Conservation (phyloP, 2,797 vertebrate species). For the Dryobates pubescens region DNA sequence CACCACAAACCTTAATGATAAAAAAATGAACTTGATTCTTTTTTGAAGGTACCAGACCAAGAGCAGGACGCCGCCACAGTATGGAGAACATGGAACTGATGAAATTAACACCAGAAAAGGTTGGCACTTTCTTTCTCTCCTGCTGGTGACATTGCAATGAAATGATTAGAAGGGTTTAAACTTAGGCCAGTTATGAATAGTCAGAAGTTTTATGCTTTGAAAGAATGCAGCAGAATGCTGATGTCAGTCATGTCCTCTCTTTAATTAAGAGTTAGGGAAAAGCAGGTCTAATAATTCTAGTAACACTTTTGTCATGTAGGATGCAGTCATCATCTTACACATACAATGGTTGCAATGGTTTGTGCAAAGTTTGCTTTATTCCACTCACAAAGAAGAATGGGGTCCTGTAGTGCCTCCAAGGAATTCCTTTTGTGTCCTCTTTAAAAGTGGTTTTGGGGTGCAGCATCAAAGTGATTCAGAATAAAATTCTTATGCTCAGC, state of each 20-base stretch:
- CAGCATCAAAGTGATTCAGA: background rate
- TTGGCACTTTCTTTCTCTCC: constrained; percentile 65
- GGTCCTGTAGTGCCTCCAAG: background rate
- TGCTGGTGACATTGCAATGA: background rate
- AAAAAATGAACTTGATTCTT: constrained; percentile 14
- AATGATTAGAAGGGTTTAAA: background rate
- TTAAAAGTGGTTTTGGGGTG: background rate
- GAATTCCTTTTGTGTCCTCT: background rate
- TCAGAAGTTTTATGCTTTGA: background rate
- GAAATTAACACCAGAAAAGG: constrained; percentile 96
- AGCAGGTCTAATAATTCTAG: background rate
- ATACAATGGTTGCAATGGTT: fast-evolving
- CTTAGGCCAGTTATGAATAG: background rate
- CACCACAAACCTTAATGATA: background rate
- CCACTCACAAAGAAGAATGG: background rate
- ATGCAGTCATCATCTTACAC: background rate
- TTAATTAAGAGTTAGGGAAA: background rate
- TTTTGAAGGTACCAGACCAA: constrained; percentile 84
- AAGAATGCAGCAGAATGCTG: background rate
- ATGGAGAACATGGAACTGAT: constrained; percentile 99
- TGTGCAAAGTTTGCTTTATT: background rate
- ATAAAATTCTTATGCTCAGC: background rate
- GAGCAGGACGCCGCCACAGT: constrained; percentile 89
- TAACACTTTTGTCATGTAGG: background rate
- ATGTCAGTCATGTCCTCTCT: background rate